phyloP scores from a whole-genome alignment of 2,113 vertebrate genomes.

The Tretioscincus oriximinensis region DNA sequence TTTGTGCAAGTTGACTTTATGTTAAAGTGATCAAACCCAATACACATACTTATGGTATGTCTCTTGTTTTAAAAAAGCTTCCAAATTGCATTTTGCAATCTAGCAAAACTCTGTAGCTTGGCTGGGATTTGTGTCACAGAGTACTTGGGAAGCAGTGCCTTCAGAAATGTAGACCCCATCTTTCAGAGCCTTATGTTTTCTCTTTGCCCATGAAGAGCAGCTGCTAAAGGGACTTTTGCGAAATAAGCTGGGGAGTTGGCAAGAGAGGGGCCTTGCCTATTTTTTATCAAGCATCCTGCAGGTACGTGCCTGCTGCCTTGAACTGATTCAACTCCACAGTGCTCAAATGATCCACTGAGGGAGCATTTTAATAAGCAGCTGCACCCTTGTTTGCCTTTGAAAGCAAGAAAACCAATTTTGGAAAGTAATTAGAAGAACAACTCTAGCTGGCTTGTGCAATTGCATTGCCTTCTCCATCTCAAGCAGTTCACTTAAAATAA shows the following conservation, averaged over 20 bases:
- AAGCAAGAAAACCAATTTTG: background rate
- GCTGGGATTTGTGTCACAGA: no score
- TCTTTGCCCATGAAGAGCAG: background rate
- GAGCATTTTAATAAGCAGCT: background rate
- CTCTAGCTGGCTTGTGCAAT: background rate
- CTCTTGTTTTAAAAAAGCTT: no score
- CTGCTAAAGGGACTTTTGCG: background rate
- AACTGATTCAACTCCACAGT: background rate
- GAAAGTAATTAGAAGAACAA: background rate
- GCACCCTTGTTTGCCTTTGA: background rate
- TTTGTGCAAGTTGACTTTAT: no score
- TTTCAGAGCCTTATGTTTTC: no score
- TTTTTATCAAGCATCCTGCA: background rate
- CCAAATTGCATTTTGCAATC: no score
- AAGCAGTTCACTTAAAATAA: constrained; percentile 16
- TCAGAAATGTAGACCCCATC: no score
- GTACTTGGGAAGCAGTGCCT: no score
- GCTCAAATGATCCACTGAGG: background rate
- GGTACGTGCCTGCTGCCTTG: background rate
- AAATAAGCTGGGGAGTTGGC: background rate
- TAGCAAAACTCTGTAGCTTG: no score
- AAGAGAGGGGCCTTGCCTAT: no score
- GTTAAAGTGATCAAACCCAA: no score
- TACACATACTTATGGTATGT: no score
- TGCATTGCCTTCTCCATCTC: constrained; percentile 32